Percentiles rank a stretch among this genome's conserved stretches.
Conservation (phyloP, 2,888 invertebrate genomes). For the Steinernema hermaphroditum region DNA sequence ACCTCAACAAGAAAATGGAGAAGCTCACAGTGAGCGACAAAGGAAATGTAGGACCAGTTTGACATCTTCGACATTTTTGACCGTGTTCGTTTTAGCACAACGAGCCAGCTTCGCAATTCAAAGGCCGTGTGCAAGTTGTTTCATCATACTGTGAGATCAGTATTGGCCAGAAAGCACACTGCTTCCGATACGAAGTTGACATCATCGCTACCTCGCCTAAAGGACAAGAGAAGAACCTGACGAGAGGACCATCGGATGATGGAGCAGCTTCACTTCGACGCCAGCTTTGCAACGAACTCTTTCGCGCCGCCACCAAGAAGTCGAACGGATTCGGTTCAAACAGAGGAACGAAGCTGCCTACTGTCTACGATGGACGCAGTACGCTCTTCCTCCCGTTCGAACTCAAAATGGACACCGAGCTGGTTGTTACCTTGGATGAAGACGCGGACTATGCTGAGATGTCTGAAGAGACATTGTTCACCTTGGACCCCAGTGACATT, state of each 20-base stretch:
- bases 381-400: neutral
- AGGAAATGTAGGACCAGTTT: no score
- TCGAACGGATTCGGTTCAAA: neutral
- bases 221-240: constrained; percentile 3
- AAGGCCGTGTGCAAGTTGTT: neutral
- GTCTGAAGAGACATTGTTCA: neutral
- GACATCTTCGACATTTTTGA: no score
- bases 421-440: neutral
- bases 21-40: no score
- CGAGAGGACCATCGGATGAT: constrained; percentile 10
- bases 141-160: constrained; percentile 14
- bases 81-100: neutral
- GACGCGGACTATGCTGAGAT: neutral
- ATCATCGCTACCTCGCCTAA: neutral
- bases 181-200: neutral
- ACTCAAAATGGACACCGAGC: neutral
- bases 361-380: neutral
- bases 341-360: neutral
- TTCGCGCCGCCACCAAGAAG: neutral
- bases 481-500: neutral
- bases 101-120: neutral
- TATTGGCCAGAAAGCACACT: neutral
- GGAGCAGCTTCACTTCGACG: neutral
- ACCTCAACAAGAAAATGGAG: no score
- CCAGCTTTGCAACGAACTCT: neutral